Evolutionary conservation across 2,113 vertebrate genomes (phyloP).

Genomic region (Pungitius pungitius): DNA sequence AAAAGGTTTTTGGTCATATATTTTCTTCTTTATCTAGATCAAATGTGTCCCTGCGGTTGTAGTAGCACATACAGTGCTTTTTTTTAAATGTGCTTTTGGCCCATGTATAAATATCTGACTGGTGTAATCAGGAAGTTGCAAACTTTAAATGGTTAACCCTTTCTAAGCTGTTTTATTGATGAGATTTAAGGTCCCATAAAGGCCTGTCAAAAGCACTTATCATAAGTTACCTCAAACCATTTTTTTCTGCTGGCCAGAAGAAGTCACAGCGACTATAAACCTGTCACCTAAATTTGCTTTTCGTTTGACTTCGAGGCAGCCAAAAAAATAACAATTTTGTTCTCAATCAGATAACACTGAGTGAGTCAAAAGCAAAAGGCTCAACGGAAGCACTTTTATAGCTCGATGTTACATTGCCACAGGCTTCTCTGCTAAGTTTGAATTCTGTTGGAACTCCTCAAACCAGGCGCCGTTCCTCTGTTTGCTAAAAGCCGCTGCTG

Average conservation of each 20-base stretch:
- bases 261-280: constrained; percentile 3
- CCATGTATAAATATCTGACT: neutral
- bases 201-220: neutral
- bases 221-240: neutral
- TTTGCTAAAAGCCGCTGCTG: neutral
- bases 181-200: neutral
- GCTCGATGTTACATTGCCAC: neutral
- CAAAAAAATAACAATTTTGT: neutral
- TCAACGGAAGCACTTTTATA: constrained; percentile 11
- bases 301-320: neutral
- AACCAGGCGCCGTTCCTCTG: constrained; percentile 8
- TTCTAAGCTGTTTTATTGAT: neutral
- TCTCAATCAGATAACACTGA: constrained; percentile 10
- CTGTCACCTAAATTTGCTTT: constrained; percentile 3
- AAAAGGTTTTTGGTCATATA: neutral
- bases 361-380: constrained; percentile 29
- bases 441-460: constrained; percentile 7
- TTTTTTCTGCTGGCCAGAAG: constrained; percentile 3
- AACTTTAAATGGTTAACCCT: neutral
- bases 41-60: neutral
- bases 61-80: neutral
- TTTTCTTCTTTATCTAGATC: neutral
- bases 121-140: neutral
- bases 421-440: constrained; percentile 12
- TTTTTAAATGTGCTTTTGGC: neutral